Conservation (phyloP, 2,797 vertebrate species). For the Podarcis lilfordi region DNA sequence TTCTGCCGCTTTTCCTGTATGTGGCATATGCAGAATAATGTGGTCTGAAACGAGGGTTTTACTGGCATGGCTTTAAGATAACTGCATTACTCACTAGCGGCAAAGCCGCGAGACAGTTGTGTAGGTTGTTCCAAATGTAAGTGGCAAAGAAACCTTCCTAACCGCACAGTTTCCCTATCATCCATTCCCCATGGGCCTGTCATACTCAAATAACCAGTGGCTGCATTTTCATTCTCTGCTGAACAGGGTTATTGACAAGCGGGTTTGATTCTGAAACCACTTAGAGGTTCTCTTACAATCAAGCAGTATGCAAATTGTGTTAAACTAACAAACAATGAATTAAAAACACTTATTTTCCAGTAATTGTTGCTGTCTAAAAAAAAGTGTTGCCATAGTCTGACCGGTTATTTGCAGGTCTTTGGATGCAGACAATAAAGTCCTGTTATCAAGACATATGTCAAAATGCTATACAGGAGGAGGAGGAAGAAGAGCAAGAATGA, state of each 20-base stretch:
- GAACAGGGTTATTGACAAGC: constrained; percentile 28
- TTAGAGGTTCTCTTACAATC: too few species aligned
- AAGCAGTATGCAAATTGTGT: too few species aligned
- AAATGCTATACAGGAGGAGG: not conserved
- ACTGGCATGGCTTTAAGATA: constrained; percentile 46
- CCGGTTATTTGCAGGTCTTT: not conserved
- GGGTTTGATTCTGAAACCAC: constrained; percentile 44
- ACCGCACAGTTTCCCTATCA: constrained; percentile 25
- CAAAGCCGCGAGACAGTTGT: constrained; percentile 50
- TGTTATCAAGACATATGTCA: not conserved
- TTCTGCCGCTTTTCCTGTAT: constrained; percentile 29
- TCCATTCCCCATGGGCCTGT: constrained; percentile 7
- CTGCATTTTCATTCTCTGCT: not conserved
- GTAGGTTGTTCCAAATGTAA: constrained; percentile 37
- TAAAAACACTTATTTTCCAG: not conserved
- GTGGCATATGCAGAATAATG: constrained; percentile 23
- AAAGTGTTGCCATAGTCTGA: not conserved
- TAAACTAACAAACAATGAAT: too few species aligned
- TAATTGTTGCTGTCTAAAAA: constrained; percentile 30
- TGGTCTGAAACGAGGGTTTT: constrained; percentile 38
- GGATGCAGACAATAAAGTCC: not conserved
- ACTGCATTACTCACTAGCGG: constrained; percentile 35
- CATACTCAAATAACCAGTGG: constrained; percentile 22
- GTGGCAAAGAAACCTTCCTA: constrained; percentile 38
- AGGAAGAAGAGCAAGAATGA: not conserved